These are phyloP conservation scores for Cotesia vestalis DNA, from an alignment of 1,140 invertebrate genomes.

Conservation along the genomic window DNA sequence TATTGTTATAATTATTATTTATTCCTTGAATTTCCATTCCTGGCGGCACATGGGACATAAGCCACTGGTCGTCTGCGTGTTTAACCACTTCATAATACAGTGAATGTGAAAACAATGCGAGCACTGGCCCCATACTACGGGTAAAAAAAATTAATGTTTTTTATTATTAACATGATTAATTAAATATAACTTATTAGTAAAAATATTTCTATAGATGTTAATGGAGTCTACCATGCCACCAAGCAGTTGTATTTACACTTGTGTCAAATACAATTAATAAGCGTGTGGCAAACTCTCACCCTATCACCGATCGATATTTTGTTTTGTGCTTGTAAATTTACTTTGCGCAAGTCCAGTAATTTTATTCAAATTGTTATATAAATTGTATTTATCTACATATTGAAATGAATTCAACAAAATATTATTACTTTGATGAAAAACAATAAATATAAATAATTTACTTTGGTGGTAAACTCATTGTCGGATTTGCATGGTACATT, in stretches of 20 bases:
- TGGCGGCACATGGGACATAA: constrained; percentile 99
- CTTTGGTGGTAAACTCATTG: no score
- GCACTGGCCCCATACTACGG: constrained; percentile 94
- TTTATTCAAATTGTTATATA: background rate
- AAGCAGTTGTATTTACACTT: background rate
- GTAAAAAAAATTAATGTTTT: constrained; percentile 1
- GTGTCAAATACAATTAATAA: background rate
- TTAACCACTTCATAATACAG: constrained; percentile 99
- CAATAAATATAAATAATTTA: no score
- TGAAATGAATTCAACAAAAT: background rate
- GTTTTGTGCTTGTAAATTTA: background rate
- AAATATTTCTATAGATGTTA: background rate
- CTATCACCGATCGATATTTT: constrained; percentile 20
- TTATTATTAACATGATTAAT: background rate
- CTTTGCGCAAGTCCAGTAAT: constrained; percentile 14
- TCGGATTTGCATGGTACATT: no score
- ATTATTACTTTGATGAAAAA: no score
- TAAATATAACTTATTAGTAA: background rate
- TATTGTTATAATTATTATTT: constrained; percentile 45
- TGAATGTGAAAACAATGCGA: constrained; percentile 99
- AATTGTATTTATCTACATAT: background rate
- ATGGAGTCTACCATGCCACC: background rate
- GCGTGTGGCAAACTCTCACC: background rate
- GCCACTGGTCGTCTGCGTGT: constrained; percentile 93
- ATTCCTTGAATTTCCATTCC: constrained; percentile 97